Evolutionary conservation across 2,113 vertebrate genomes (phyloP).

Genomic region (Anguilla japonica): DNA sequence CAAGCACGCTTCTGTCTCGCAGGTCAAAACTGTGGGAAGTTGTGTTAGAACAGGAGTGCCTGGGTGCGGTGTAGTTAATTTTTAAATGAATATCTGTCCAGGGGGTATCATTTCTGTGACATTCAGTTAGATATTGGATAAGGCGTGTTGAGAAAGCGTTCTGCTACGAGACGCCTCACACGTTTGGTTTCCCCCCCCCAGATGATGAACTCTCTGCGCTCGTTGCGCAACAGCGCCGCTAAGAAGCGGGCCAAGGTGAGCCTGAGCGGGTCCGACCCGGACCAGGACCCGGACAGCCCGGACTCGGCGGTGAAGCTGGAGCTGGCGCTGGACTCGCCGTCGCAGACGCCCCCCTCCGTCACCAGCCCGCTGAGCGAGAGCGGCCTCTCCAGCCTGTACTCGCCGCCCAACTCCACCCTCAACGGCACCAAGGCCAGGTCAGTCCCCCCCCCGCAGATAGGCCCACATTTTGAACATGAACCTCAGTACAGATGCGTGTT

Average conservation of each 20-base stretch:
- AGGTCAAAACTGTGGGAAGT: too few relatives aligned
- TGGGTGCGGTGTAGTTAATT: too few relatives aligned
- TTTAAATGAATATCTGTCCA: background rate
- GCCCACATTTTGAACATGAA: background rate
- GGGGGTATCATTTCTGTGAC: too few relatives aligned
- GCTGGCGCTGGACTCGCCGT: constrained; percentile 64
- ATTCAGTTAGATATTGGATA: background rate
- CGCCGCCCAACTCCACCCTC: constrained; percentile 60
- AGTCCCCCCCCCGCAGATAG: background rate
- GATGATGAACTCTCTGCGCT: constrained; percentile 87
- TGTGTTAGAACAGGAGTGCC: too few relatives aligned
- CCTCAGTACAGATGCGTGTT: background rate
- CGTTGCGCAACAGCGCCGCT: constrained; percentile 83
- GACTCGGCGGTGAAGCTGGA: constrained; percentile 76
- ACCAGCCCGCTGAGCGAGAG: constrained; percentile 77
- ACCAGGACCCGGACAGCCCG: constrained; percentile 79
- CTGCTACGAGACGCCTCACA: background rate
- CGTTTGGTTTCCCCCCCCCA: constrained; percentile 41
- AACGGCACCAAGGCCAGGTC: constrained; percentile 58
- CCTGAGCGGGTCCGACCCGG: constrained; percentile 73
- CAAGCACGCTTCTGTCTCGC: background rate
- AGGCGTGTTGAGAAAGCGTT: background rate
- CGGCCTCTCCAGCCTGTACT: constrained; percentile 75
- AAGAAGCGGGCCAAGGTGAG: constrained; percentile 86
- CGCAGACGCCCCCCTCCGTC: constrained; percentile 68